Evolutionary conservation across 2,113 vertebrate species (phyloP).

Genomic region (Uria aalge): DNA sequence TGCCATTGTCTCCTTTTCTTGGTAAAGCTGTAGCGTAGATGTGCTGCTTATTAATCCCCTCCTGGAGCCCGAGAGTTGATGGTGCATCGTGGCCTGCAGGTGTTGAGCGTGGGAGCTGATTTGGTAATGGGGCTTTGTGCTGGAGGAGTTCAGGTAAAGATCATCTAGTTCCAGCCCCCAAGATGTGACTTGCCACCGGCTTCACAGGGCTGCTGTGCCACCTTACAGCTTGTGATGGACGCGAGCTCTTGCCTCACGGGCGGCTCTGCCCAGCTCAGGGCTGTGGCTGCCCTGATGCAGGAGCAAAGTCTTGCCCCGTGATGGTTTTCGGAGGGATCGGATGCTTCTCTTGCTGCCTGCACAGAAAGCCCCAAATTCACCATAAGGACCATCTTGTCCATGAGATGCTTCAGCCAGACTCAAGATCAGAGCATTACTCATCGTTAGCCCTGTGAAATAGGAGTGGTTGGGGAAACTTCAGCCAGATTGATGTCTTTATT

Average conservation of each 20-base stretch:
- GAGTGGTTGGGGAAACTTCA: not conserved
- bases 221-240: not conserved
- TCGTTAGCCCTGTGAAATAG: not conserved
- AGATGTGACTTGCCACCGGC: not conserved
- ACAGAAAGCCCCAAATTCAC: not conserved
- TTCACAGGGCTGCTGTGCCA: not conserved
- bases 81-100: not conserved
- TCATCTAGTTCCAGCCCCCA: too few species aligned
- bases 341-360: not conserved
- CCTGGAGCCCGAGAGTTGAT: not conserved
- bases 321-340: not conserved
- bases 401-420: not conserved
- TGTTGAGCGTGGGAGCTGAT: not conserved
- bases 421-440: not conserved
- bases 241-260: accelerated
- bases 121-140: not conserved
- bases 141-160: not conserved
- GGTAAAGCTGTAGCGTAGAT: not conserved
- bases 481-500: conserved; percentile 2
- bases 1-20: not conserved
- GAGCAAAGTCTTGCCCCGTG: not conserved
- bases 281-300: not conserved
- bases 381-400: not conserved
- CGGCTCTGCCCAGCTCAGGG: not conserved
- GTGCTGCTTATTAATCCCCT: not conserved